Evolutionary conservation across 2,888 invertebrate species (phyloP).

Genomic region (Teleogryllus oceanicus): DNA sequence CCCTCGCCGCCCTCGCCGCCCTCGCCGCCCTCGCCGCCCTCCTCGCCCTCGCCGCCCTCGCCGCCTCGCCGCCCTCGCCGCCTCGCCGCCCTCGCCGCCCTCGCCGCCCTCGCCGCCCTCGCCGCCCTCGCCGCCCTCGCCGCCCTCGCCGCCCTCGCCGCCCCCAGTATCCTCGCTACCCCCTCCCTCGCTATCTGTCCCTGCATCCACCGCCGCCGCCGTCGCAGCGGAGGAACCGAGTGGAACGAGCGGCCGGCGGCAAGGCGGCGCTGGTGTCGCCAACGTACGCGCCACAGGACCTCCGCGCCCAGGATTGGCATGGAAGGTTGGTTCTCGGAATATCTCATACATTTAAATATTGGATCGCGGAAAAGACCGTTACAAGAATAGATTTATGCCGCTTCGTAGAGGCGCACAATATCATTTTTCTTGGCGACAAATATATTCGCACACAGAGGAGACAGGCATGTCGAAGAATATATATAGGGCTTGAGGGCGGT

Average conservation of each 20-base stretch:
- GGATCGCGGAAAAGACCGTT: background rate
- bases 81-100: too few species aligned
- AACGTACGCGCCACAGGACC: background rate
- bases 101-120: too few species aligned
- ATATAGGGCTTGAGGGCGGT: background rate
- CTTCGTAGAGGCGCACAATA: background rate
- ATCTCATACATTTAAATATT: conserved; percentile 18
- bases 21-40: too few species aligned
- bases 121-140: too few species aligned
- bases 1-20: too few species aligned
- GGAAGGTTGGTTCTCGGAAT: background rate
- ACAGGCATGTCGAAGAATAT: background rate
- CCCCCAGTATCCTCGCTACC: too few species aligned
- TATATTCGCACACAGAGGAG: background rate
- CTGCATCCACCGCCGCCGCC: background rate
- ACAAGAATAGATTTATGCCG: background rate
- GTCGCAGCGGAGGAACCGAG: background rate
- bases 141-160: too few species aligned
- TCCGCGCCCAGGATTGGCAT: background rate
- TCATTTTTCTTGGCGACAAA: conserved; percentile 9
- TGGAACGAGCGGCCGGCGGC: background rate
- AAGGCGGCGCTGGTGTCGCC: background rate
- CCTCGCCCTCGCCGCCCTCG: too few species aligned
- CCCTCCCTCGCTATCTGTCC: background rate
- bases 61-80: too few species aligned